These are phyloP conservation scores for Crax fasciolata DNA, from an alignment of 2,797 vertebrate genomes.

Conservation along the genomic window DNA sequence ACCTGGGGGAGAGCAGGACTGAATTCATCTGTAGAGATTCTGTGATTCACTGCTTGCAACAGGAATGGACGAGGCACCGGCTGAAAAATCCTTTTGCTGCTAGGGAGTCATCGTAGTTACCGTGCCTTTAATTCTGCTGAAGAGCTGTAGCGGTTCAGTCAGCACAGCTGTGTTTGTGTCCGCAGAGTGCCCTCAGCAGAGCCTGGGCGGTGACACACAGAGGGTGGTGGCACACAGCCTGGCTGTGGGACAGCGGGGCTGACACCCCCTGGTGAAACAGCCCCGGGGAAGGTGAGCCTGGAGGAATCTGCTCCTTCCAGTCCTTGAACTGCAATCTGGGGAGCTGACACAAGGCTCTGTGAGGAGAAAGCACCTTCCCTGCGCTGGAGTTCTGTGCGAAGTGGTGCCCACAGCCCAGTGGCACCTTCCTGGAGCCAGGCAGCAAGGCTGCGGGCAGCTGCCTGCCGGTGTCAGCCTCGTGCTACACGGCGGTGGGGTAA, in stretches of 20 bases:
- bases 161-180: background rate
- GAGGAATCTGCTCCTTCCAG: background rate
- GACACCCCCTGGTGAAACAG: background rate
- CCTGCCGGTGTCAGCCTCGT: background rate
- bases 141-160: background rate
- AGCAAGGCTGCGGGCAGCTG: rapidly evolving
- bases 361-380: background rate
- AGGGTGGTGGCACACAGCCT: background rate
- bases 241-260: background rate
- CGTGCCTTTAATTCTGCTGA: background rate
- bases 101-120: background rate
- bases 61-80: background rate
- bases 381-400: background rate
- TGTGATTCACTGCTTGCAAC: background rate
- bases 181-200: rapidly evolving
- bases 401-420: rapidly evolving
- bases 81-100: background rate
- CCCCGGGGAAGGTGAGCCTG: background rate
- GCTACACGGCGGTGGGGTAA: rapidly evolving
- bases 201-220: background rate
- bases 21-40: background rate
- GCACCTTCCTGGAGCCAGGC: background rate
- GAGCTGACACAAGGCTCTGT: too few species aligned
- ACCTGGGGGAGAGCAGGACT: background rate
- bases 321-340: background rate